phyloP scores from a whole-genome alignment of 2,797 vertebrate species.

The Ctenochaetus hawaiiensis region DNA sequence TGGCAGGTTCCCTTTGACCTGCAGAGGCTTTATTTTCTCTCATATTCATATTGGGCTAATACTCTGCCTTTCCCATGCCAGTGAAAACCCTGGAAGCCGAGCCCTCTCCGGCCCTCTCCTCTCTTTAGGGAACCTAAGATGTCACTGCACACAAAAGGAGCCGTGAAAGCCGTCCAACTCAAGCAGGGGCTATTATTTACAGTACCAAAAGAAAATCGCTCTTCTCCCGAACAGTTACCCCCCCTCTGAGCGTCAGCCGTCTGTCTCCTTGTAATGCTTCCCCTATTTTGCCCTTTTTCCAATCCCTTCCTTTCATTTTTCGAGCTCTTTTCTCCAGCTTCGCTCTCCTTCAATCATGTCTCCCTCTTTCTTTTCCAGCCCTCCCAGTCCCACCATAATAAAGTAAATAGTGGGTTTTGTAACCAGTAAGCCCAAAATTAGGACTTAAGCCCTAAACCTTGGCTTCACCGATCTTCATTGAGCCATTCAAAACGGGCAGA shows the following conservation, averaged over 20 bases:
- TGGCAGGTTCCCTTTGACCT: constrained; percentile 80
- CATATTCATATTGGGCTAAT: constrained; percentile 80
- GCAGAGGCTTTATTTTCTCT: constrained; percentile 72
- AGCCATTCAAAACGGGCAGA: constrained; percentile 68
- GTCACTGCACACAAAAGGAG: constrained; percentile 81
- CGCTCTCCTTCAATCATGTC: constrained; percentile 39
- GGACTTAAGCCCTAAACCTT: constrained; percentile 53
- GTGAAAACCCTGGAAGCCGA: constrained; percentile 75
- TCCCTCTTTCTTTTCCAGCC: constrained; percentile 13
- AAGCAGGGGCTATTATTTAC: constrained; percentile 86
- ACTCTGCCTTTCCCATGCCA: constrained; percentile 78
- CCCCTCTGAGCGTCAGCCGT: constrained; percentile 53
- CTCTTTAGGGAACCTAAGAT: constrained; percentile 82
- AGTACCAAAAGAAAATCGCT: constrained; percentile 81
- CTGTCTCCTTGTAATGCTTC: constrained; percentile 70
- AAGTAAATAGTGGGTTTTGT: constrained; percentile 79
- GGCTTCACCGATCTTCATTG: constrained; percentile 57
- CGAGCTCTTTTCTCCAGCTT: constrained; percentile 36
- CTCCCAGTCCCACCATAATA: constrained; percentile 52
- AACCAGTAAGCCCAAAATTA: constrained; percentile 78
- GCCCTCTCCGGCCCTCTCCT: constrained; percentile 63
- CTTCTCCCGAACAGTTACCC: constrained; percentile 48
- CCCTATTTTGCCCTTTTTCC: constrained; percentile 60
- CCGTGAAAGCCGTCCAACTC: constrained; percentile 83
- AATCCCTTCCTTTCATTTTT: constrained; percentile 59